phyloP scores from a whole-genome alignment of 2,797 vertebrate genomes.

The Mallotus villosus region DNA sequence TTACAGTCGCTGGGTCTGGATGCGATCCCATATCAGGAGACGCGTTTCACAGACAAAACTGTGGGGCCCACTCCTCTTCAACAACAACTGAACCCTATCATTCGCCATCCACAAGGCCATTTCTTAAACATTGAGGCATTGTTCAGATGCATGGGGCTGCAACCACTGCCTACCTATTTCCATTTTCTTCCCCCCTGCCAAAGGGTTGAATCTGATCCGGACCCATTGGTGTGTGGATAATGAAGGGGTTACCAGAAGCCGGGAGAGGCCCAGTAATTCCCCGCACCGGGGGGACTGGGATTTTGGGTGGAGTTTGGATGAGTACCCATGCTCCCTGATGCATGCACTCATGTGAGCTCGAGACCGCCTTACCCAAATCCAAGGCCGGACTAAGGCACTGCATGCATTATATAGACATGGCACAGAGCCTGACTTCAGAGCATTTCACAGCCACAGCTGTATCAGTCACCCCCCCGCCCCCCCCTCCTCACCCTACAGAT shows the following conservation, averaged over 20 bases:
- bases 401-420: slow-evolving; percentile 70
- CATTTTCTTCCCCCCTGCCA: slow-evolving; percentile 60
- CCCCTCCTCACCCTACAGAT: slow-evolving; percentile 27
- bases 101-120: slow-evolving; percentile 59
- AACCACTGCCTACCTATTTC: slow-evolving; percentile 56
- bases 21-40: background rate
- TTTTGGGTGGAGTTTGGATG: slow-evolving; percentile 81
- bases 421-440: slow-evolving; percentile 43
- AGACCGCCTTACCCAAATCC: slow-evolving; percentile 77
- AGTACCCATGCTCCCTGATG: slow-evolving; percentile 81
- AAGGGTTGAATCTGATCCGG: slow-evolving; percentile 80
- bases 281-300: slow-evolving; percentile 75
- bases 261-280: slow-evolving; percentile 85
- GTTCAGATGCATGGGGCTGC: slow-evolving; percentile 76
- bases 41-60: slow-evolving; percentile 21
- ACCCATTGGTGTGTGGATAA: slow-evolving; percentile 86
- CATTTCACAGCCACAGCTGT: slow-evolving; percentile 32
- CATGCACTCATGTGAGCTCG: slow-evolving; percentile 80
- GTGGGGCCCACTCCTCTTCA: slow-evolving; percentile 32
- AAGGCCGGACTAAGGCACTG: slow-evolving; percentile 68
- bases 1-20: background rate
- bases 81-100: slow-evolving; percentile 54
- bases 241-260: slow-evolving; percentile 84
- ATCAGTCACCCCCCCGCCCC: background rate
- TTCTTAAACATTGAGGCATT: slow-evolving; percentile 77